A percentile compares a stretch with the other conserved stretches of the same genome.
Evolutionary conservation across 2,797 vertebrate genomes (phyloP).

Genomic region (Enteromius trimaculatus): DNA sequence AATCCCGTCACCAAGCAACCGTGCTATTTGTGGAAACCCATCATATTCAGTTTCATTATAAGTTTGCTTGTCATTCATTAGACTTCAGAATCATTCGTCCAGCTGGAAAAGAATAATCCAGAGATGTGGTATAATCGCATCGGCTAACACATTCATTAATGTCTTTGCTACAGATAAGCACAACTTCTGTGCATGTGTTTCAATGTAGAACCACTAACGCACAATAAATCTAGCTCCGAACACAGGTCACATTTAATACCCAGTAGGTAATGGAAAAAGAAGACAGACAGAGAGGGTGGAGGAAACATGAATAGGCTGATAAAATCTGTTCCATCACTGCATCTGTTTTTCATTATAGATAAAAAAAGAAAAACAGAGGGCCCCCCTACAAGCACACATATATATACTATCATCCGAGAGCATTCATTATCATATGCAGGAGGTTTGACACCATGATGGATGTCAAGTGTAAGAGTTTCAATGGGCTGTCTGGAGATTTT

Average conservation of each 20-base stretch:
- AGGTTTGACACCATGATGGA: conserved; percentile 34
- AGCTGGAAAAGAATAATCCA: neutral
- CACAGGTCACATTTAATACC: neutral
- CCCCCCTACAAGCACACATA: neutral
- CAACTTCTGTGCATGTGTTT: neutral
- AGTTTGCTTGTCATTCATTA: conserved; percentile 9
- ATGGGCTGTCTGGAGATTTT: conserved; percentile 23
- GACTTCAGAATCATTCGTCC: neutral
- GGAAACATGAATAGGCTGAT: conserved; percentile 22
- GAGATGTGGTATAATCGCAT: neutral
- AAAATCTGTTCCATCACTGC: neutral
- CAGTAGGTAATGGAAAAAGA: conserved; percentile 22
- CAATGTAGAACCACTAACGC: neutral
- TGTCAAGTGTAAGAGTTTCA: conserved; percentile 32
- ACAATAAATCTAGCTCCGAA: neutral
- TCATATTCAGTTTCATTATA: conserved; percentile 20
- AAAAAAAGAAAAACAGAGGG: neutral
- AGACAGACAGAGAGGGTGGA: neutral
- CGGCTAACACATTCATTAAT: neutral
- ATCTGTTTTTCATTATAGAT: conserved; percentile 5
- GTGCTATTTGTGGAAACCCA: conserved; percentile 7
- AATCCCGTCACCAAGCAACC: conserved; percentile 9
- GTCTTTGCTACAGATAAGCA: neutral
- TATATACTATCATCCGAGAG: neutral
- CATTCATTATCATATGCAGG: conserved; percentile 18